These are phyloP conservation scores for Uropetala carovei DNA, from an alignment of 2,888 invertebrate genomes.

Conservation along the genomic window DNA sequence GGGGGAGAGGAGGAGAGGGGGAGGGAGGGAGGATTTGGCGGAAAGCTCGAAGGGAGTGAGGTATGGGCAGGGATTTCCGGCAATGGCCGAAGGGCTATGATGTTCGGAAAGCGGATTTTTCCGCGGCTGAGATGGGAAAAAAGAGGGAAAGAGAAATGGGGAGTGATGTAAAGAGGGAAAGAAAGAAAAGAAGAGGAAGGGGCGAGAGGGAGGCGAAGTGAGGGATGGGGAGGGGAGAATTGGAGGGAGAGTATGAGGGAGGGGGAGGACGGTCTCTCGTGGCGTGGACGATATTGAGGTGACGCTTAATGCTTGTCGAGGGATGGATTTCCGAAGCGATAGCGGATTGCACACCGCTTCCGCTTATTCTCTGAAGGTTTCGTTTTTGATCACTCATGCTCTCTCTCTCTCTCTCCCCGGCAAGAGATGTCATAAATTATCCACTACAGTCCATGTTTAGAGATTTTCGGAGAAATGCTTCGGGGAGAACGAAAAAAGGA, in stretches of 20 bases:
- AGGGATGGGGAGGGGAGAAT: background rate
- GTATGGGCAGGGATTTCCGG: slow-evolving; percentile 45
- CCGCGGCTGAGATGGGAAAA: background rate
- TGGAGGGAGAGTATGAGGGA: background rate
- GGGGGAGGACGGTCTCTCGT: background rate
- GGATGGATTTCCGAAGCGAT: slow-evolving; percentile 28
- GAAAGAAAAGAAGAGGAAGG: too few species aligned
- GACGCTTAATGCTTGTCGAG: slow-evolving; percentile 16
- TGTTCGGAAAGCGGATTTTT: slow-evolving; percentile 4
- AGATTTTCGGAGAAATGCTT: background rate
- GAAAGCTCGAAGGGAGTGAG: background rate
- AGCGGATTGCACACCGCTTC: slow-evolving; percentile 19
- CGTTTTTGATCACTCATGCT: slow-evolving; percentile 10
- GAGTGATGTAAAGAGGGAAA: too few species aligned
- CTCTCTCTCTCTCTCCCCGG: background rate
- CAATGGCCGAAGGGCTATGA: slow-evolving; percentile 4
- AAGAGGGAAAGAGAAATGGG: background rate
- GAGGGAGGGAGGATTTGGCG: background rate
- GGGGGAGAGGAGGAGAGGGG: background rate
- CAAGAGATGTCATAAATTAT: background rate
- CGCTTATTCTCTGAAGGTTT: slow-evolving; percentile 19
- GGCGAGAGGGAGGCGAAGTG: background rate
- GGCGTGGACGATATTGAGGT: slow-evolving; percentile 9
- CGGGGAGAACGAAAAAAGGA: background rate
- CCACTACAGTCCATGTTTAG: background rate